Evolutionary conservation across 2,888 invertebrate species (phyloP).

Genomic region (Prosopocoilus inquinatus): DNA sequence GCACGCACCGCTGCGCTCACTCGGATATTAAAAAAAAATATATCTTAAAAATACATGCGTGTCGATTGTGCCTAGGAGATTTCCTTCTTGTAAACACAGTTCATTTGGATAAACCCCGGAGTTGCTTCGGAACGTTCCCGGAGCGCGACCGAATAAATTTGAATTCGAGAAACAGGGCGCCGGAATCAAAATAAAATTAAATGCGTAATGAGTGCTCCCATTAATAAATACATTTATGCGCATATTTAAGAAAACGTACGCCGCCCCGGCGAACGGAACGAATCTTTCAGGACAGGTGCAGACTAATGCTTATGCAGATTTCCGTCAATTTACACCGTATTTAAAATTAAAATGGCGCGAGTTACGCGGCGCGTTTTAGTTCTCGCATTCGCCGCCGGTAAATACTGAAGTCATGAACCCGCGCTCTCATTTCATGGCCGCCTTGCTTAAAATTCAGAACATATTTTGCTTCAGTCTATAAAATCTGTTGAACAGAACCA

Average conservation of each 20-base stretch:
- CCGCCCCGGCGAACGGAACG: not conserved
- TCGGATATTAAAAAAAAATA: too few species aligned
- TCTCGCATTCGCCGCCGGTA: not conserved
- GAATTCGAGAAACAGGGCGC: constrained; percentile 7
- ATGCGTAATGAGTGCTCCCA: constrained; percentile 13
- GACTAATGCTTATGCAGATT: constrained; percentile 17
- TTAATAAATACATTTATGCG: constrained; percentile 17
- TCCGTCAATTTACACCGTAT: constrained; percentile 17
- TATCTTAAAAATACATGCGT: too few species aligned
- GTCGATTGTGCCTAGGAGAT: too few species aligned
- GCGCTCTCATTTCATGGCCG: not conserved
- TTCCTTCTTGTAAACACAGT: too few species aligned
- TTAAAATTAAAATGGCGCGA: constrained; percentile 20
- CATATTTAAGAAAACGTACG: constrained; percentile 6
- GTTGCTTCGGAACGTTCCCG: too few species aligned
- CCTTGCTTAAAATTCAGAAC: not conserved
- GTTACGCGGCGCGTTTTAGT: not conserved
- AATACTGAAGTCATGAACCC: not conserved
- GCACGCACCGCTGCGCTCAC: too few species aligned
- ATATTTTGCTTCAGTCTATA: too few species aligned
- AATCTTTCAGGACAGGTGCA: constrained; percentile 10
- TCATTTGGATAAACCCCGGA: too few species aligned
- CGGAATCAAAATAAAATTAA: constrained; percentile 12
- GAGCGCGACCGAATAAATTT: constrained; percentile 7
- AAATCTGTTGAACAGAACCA: too few species aligned